Evolutionary conservation across 2,888 invertebrate species (phyloP), one percentile per base, ranked within the genome.

Genomic region (Aspidapion aeneum): DNA sequence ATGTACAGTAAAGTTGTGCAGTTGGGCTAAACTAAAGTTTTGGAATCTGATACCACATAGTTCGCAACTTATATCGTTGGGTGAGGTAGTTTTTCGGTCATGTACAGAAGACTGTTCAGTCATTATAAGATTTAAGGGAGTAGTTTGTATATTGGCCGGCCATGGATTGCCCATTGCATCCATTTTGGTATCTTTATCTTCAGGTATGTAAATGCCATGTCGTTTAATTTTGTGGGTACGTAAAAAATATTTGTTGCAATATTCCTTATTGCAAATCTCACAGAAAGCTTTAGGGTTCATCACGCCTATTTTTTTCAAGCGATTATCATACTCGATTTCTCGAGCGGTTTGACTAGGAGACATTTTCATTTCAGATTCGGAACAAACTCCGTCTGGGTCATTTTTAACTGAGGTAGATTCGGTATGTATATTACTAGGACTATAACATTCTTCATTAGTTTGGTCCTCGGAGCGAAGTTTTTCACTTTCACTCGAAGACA

Each of bases 181-280:
- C 55, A 70, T 60, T 67, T 75, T 77, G 21, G 68, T 67, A 60
- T 79, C 79, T 62, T 82, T 82, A 71, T 90, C 85, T 77, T 87
- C 83, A 1, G 85, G 85, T 61, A 87, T 80, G 67, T 84, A 85
- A 48, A 96, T 89, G 0, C 96, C 96, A 79, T 98, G 97, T n/a
- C 93, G 87, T 77, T 95, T 93, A 82, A 93, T 89, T 75, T 96
- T 94, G 80, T 98, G 98, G 57, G 94, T 93, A 60, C 93, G 85
- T 54, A 98, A 83, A 76, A 96, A 96, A 77, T 95, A 95, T 79
- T 94, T 94, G 77, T 94, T 96, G 78, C 93, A 94, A 77, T 95
- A 95, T 78, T 95, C 94, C 77, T 94, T 94, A 80, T 93, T 91
- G 78, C 96, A 96, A 64, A 95, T 87, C 79, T 95, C 94, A 79